Percentiles rank a stretch among this genome's conserved stretches.
These are phyloP conservation scores for Papilio protenor DNA, from an alignment of 2,888 invertebrate species.

Conservation along the genomic window DNA sequence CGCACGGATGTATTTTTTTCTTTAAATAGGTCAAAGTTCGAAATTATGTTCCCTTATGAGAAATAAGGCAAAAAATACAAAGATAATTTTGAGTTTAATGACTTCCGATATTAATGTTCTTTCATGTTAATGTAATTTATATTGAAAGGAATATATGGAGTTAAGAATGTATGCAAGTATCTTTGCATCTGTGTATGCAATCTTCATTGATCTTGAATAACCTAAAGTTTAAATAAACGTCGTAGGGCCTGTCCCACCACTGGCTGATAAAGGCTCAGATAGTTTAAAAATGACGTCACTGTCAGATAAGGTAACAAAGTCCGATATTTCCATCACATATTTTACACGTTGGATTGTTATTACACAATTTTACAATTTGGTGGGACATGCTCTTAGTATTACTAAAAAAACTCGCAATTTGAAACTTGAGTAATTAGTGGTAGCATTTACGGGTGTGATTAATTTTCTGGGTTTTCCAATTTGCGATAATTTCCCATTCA, in stretches of 20 bases:
- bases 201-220: too few relatives aligned
- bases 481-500: neutral
- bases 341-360: too few relatives aligned
- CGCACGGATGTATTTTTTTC: conserved; percentile 45
- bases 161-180: neutral
- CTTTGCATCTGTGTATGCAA: too few relatives aligned
- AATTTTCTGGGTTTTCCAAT: neutral
- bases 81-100: neutral
- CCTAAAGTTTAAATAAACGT: too few relatives aligned
- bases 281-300: too few relatives aligned
- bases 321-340: too few relatives aligned
- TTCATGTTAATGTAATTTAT: neutral
- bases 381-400: too few relatives aligned
- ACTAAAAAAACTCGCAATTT: neutral
- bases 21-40: conserved; percentile 40
- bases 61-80: conserved; percentile 15
- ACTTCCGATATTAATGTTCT: neutral
- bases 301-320: too few relatives aligned
- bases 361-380: too few relatives aligned
- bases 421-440: neutral
- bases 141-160: neutral
- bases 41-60: conserved; percentile 8
- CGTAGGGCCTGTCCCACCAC: too few relatives aligned
- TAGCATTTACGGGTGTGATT: neutral
- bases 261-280: too few relatives aligned